Conservation (phyloP, 2,797 vertebrate species). For the Lemur catta region DNA sequence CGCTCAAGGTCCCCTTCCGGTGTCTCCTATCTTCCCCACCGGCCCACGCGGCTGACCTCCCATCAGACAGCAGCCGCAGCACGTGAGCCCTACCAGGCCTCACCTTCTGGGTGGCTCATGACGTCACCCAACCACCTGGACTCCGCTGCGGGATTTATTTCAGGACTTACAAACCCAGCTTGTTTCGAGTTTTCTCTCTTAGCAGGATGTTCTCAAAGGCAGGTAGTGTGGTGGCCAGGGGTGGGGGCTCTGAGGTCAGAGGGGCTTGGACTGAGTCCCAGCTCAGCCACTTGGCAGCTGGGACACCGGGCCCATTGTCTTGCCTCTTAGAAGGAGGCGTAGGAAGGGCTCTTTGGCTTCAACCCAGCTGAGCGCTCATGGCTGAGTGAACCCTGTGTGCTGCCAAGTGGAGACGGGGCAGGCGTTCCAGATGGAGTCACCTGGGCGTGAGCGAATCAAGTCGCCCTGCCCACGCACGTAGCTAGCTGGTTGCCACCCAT, state of each 20-base stretch:
- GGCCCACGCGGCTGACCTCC: too few relatives aligned
- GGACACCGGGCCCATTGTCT: background rate
- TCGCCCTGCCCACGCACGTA: fast-evolving
- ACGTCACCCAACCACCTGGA: background rate
- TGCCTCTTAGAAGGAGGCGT: background rate
- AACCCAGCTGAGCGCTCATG: fast-evolving
- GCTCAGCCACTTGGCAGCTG: background rate
- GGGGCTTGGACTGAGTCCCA: background rate
- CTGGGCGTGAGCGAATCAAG: background rate
- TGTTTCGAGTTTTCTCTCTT: too few relatives aligned
- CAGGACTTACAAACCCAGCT: background rate
- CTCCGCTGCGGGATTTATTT: background rate
- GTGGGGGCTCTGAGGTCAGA: background rate
- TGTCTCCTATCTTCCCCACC: background rate
- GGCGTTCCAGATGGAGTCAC: background rate
- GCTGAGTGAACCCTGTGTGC: too few relatives aligned
- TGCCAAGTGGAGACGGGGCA: background rate
- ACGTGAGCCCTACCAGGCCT: fast-evolving
- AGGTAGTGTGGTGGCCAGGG: background rate
- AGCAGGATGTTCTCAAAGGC: background rate
- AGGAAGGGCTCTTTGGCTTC: background rate
- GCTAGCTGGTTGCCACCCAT: background rate
- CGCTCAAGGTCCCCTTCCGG: background rate
- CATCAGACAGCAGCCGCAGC: fast-evolving
- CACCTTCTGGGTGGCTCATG: fast-evolving